phyloP scores from a whole-genome alignment of 2,113 vertebrate species.

The Amblyopsis rosae region DNA sequence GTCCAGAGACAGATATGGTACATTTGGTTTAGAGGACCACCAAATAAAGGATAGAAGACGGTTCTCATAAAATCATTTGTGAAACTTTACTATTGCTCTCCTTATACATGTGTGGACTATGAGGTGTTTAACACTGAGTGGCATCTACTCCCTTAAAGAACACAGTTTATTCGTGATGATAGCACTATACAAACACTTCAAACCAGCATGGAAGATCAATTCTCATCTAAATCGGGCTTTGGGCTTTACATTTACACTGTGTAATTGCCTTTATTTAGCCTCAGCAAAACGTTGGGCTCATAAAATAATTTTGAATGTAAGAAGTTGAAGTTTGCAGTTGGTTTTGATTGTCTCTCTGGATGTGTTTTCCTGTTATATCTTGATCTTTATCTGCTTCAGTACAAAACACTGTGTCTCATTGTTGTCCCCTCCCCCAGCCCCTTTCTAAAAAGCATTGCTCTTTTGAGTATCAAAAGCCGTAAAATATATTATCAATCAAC shows the following conservation, averaged over 20 bases:
- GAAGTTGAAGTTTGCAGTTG: constrained; percentile 19
- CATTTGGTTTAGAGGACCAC: neutral
- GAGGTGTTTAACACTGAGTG: too few relatives aligned
- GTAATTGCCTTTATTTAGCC: constrained; percentile 21
- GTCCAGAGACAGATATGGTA: neutral
- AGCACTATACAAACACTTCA: constrained; percentile 13
- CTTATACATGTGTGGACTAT: too few relatives aligned
- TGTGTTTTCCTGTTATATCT: constrained; percentile 23
- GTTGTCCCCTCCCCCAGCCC: neutral
- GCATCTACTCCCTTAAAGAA: neutral
- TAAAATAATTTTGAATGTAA: constrained; percentile 21
- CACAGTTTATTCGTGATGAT: neutral
- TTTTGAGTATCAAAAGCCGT: constrained; percentile 18
- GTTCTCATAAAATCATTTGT: neutral
- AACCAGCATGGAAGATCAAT: constrained; percentile 1
- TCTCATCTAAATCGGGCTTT: constrained; percentile 18
- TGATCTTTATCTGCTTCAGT: constrained; percentile 23
- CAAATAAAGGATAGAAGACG: neutral
- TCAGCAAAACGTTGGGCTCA: constrained; percentile 16
- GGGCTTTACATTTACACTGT: neutral
- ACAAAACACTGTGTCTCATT: constrained; percentile 15
- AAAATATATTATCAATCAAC: constrained; percentile 33
- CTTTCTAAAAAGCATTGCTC: constrained; percentile 19
- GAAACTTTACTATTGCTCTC: too few relatives aligned
- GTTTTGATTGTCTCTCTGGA: constrained; percentile 27